Evolutionary conservation across 2,797 vertebrate species (phyloP).

Genomic region (Clarias fuscus): DNA sequence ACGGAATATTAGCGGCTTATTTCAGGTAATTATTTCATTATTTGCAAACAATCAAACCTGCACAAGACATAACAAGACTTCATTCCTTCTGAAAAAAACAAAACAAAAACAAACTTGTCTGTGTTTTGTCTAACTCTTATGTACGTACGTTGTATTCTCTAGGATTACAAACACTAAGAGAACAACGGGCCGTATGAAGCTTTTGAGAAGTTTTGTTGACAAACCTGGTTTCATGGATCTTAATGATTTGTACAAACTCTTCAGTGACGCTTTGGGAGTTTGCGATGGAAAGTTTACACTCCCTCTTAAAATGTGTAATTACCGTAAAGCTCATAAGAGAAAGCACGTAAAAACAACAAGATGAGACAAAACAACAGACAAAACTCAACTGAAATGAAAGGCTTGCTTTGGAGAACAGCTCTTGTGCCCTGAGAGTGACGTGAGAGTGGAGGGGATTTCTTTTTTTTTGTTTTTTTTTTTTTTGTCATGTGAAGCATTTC

Average conservation of each 20-base stretch:
- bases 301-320: constrained; percentile 72
- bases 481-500: constrained; percentile 49
- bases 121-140: constrained; percentile 12
- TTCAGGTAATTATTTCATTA: background rate
- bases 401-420: constrained; percentile 57
- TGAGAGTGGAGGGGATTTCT: constrained; percentile 31
- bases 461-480: background rate
- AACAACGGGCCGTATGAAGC: constrained; percentile 61
- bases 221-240: constrained; percentile 49
- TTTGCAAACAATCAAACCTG: background rate
- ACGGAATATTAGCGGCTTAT: background rate
- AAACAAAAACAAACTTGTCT: background rate
- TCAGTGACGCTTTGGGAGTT: constrained; percentile 63
- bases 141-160: constrained; percentile 18
- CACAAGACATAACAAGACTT: constrained; percentile 3
- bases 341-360: constrained; percentile 63
- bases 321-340: constrained; percentile 71
- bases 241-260: constrained; percentile 77
- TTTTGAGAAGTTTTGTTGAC: constrained; percentile 54
- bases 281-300: constrained; percentile 63
- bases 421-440: constrained; percentile 57
- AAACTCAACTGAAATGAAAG: background rate
- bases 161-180: constrained; percentile 58
- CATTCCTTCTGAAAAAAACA: background rate
- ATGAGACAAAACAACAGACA: constrained; percentile 70